phyloP scores from a whole-genome alignment of 2,113 vertebrate species.

The Origma solitaria region DNA sequence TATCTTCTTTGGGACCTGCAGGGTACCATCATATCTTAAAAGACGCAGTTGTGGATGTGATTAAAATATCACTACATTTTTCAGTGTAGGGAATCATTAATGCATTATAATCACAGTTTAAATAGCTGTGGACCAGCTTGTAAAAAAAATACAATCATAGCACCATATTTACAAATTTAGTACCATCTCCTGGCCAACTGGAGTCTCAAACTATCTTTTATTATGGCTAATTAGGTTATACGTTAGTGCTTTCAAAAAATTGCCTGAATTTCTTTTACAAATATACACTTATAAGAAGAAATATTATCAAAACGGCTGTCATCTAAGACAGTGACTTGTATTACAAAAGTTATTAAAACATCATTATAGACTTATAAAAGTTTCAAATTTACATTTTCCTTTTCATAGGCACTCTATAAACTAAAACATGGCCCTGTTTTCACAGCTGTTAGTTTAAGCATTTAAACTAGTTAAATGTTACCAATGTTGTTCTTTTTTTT shows the following conservation, averaged over 20 bases:
- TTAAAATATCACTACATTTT: conserved; percentile 55
- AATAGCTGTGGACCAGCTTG: conserved; percentile 55
- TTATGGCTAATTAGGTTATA: conserved; percentile 74
- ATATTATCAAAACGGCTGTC: conserved; percentile 68
- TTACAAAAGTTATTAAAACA: conserved; percentile 77
- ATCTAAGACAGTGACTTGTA: conserved; percentile 51
- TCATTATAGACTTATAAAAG: conserved; percentile 61
- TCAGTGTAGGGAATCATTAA: conserved; percentile 51
- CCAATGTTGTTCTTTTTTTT: background rate
- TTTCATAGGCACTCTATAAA: conserved; percentile 66
- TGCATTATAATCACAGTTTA: conserved; percentile 70
- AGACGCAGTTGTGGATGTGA: background rate
- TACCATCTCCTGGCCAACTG: conserved; percentile 65
- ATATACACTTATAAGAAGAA: conserved; percentile 76
- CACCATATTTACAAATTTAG: conserved; percentile 76
- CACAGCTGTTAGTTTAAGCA: conserved; percentile 41
- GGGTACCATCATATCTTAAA: background rate
- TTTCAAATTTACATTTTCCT: conserved; percentile 65
- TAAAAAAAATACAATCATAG: conserved; percentile 70
- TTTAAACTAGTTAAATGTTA: background rate
- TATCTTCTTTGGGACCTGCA: background rate
- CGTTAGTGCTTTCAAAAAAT: conserved; percentile 69
- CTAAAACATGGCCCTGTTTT: conserved; percentile 44
- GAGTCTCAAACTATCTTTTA: conserved; percentile 47
- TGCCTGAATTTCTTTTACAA: conserved; percentile 77